Evolutionary conservation across 2,797 vertebrate genomes (phyloP), one percentile per base, ranked within the genome.

Genomic region (Pseudopleuronectes americanus): DNA sequence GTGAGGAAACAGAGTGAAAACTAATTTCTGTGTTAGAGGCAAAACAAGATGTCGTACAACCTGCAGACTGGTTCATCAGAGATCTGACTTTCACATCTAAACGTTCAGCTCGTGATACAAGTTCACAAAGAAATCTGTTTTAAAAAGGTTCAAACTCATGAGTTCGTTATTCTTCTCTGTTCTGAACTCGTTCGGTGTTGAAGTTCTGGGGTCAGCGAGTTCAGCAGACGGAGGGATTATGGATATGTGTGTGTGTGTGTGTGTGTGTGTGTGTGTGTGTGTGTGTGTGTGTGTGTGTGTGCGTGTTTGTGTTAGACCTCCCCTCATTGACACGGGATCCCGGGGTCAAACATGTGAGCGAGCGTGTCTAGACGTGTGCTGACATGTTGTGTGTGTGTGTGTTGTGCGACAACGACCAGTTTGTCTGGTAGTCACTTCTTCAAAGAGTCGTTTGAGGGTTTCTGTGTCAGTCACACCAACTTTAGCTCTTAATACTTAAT

Each of bases 171-270:
- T 38, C 36, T 13, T 38, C 9, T 38, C 13, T 47, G 8, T 41
- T 31, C 28, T 24, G 33, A 63, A 22, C 19, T 26, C 0, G 2
- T 57, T 23, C n/a, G 62, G 36, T 24, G 54, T 6, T 45, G 31
- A 26, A 24, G 26, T 3, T 47, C 19, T 8, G 53, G 47, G 71
- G 71, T 83, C 14, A 77, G n/a, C 38, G 26, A 49, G 76, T 84
- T 81, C 74, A 84, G 49, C 54, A 53, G 64, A 28, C 43, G 26
- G 63, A 54, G 24, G 63, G 63, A 72, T 86, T 55, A 74, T 38
- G 31, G 43, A 36, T 43, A 48, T 67, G 63, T 57, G 45, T 57
- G 48, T 51, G 45, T 51, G 23, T 57, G 45, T 57, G 47, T 51
- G 45, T 51, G 23, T 48, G 14, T 60, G 59, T 47, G 22, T 43